These are phyloP conservation scores for Bagarius yarrelli DNA, from an alignment of 2,113 vertebrate genomes.

Conservation along the genomic window DNA sequence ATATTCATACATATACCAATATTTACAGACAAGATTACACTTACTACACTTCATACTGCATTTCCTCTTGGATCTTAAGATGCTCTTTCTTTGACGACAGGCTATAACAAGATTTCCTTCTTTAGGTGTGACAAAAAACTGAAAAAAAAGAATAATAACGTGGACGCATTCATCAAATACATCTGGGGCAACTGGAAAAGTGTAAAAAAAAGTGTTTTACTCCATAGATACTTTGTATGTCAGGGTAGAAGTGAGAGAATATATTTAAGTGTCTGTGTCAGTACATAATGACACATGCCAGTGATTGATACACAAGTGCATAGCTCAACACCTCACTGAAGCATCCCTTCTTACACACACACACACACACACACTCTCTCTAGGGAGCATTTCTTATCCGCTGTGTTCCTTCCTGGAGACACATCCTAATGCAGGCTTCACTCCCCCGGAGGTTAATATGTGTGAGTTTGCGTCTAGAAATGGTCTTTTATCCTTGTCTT, in stretches of 20 bases:
- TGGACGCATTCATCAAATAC: not conserved
- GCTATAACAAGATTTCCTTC: not conserved
- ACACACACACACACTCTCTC: constrained; percentile 11
- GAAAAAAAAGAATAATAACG: not conserved
- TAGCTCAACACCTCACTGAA: constrained; percentile 61
- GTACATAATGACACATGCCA: constrained; percentile 45
- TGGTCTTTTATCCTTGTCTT: not conserved
- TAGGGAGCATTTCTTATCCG: constrained; percentile 56
- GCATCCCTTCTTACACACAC: constrained; percentile 31
- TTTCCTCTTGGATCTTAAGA: not conserved
- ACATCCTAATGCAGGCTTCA: constrained; percentile 63
- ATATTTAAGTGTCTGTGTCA: constrained; percentile 3
- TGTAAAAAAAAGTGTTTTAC: too few species aligned
- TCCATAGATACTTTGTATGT: not conserved
- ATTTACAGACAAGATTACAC: not conserved
- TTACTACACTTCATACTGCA: not conserved
- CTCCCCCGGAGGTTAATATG: constrained; percentile 22
- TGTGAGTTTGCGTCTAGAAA: not conserved
- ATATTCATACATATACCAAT: not conserved
- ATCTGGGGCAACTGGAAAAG: not conserved
- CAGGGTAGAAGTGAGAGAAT: constrained; percentile 7
- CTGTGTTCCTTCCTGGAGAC: constrained; percentile 69
- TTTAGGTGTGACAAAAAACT: not conserved
- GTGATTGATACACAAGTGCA: constrained; percentile 74
- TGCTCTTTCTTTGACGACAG: too few species aligned